Evolutionary conservation across 2,888 invertebrate genomes (phyloP).

Genomic region (Cyrtodaria siliqua): DNA sequence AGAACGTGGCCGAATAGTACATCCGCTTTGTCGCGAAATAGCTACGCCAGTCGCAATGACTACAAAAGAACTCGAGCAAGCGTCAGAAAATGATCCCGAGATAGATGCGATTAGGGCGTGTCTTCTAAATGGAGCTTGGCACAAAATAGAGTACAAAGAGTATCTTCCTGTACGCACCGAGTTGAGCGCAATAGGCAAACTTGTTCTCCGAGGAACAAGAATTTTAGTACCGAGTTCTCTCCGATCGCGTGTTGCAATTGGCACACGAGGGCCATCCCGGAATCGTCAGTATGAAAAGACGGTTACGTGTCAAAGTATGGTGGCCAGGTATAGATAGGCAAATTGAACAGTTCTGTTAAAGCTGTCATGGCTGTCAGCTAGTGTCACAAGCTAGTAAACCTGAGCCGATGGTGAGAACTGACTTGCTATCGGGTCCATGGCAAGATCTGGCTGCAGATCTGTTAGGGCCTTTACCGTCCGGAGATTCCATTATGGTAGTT

Average conservation of each 20-base stretch:
- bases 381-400: slow-evolving; percentile 9
- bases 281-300: slow-evolving; percentile 38
- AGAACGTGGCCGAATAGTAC: slow-evolving; percentile 27
- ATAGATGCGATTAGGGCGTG: slow-evolving; percentile 2
- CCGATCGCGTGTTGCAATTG: slow-evolving; percentile 22
- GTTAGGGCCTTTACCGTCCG: slow-evolving; percentile 39
- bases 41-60: slow-evolving; percentile 17
- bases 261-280: slow-evolving; percentile 60
- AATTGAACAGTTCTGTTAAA: slow-evolving; percentile 17
- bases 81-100: slow-evolving; percentile 24
- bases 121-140: slow-evolving; percentile 19
- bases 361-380: slow-evolving; percentile 45
- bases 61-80: slow-evolving; percentile 18
- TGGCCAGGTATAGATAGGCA: slow-evolving; percentile 55
- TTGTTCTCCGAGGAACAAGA: slow-evolving; percentile 21
- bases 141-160: slow-evolving; percentile 14
- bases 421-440: slow-evolving; percentile 39
- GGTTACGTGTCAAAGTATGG: slow-evolving; percentile 45
- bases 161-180: slow-evolving; percentile 14
- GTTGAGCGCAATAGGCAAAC: slow-evolving; percentile 7
- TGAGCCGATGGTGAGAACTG: slow-evolving; percentile 7
- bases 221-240: slow-evolving; percentile 19
- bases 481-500: slow-evolving; percentile 31
- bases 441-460: slow-evolving; percentile 42
- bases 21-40: slow-evolving; percentile 28